These are phyloP conservation scores for Crotalus horridus DNA, from an alignment of 2,113 vertebrate species.

Conservation along the genomic window DNA sequence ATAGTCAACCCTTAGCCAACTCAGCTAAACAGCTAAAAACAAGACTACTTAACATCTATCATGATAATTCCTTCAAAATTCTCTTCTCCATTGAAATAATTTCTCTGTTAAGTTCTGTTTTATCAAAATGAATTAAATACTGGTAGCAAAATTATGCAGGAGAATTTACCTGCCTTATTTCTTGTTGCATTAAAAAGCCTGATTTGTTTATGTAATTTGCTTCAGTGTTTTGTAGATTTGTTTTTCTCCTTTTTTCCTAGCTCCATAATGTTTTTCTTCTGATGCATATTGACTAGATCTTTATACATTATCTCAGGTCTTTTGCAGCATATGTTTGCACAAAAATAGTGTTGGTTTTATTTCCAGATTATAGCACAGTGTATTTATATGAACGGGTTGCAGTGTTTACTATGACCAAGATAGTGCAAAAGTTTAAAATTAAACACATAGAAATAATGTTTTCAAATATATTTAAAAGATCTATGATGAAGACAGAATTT, in stretches of 20 bases:
- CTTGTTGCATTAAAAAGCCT: background rate
- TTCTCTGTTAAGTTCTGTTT: background rate
- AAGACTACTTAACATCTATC: background rate
- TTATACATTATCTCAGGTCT: background rate
- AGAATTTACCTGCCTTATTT: background rate
- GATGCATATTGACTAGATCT: background rate
- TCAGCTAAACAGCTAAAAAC: background rate
- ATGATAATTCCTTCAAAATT: background rate
- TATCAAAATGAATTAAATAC: background rate
- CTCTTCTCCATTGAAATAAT: background rate
- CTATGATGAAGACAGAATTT: background rate
- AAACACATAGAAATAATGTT: background rate
- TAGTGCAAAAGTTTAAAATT: background rate
- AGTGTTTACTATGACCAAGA: background rate
- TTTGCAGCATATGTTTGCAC: background rate
- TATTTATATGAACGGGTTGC: background rate
- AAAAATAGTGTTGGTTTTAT: background rate
- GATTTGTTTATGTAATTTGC: background rate
- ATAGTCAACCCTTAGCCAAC: background rate
- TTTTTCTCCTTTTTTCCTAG: background rate
- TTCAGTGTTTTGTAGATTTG: background rate
- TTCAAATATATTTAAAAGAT: background rate
- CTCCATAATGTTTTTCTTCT: background rate
- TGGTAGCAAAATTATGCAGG: background rate
- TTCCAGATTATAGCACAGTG: background rate